A percentile compares a stretch with the other conserved stretches of the same genome.
Evolutionary conservation across 2,797 vertebrate genomes (phyloP).

Genomic region (Sitta carolinensis): DNA sequence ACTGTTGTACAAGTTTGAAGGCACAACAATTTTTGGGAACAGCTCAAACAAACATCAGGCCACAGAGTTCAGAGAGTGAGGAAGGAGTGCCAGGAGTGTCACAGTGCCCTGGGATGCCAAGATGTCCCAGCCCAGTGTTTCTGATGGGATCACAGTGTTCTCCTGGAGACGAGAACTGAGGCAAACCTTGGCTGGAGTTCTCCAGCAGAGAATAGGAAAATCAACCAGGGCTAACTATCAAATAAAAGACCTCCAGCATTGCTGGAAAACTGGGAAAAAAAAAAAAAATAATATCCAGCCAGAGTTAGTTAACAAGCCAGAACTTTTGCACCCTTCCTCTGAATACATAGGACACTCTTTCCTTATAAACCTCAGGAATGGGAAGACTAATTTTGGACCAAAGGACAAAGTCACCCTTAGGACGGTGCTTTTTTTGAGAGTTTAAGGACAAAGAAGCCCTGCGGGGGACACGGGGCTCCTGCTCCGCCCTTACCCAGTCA

Average conservation of each 20-base stretch:
- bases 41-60: neutral
- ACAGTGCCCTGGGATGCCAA: neutral
- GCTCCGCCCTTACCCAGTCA: conserved; percentile 73
- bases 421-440: fast-evolving
- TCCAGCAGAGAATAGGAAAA: neutral
- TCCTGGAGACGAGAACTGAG: fast-evolving
- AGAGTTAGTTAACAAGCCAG: neutral
- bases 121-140: neutral
- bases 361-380: neutral
- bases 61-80: neutral
- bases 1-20: neutral
- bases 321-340: neutral
- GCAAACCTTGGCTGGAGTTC: neutral
- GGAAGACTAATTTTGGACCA: fast-evolving
- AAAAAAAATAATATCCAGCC: neutral
- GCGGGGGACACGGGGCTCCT: fast-evolving
- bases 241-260: neutral
- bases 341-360: neutral
- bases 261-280: neutral
- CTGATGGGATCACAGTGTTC: neutral
- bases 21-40: neutral
- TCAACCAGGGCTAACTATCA: neutral
- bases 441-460: neutral
- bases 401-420: neutral
- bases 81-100: neutral